A percentile compares a stretch with the other conserved stretches of the same genome.
phyloP scores from a whole-genome alignment of 2,797 vertebrate genomes.

The Synanceia verrucosa region DNA sequence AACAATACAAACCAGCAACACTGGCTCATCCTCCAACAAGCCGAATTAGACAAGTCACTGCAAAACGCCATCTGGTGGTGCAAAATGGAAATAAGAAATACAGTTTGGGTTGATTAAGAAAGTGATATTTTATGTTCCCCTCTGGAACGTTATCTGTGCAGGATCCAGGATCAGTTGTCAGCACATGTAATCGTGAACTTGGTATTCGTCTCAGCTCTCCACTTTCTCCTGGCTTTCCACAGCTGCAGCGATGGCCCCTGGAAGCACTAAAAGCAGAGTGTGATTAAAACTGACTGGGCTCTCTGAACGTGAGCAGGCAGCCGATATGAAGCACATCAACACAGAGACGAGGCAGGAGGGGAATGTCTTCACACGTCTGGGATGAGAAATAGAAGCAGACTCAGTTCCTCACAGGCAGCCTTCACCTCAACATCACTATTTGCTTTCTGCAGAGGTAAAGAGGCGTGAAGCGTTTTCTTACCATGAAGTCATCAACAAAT shows the following conservation, averaged over 20 bases:
- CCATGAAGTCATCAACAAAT: conserved; percentile 20
- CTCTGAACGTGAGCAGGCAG: conserved; percentile 47
- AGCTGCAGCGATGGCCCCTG: conserved; percentile 42
- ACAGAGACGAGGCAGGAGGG: conserved; percentile 27
- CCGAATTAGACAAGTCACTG: neutral
- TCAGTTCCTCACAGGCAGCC: conserved; percentile 28
- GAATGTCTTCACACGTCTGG: conserved; percentile 19
- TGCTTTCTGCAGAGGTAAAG: conserved; percentile 30
- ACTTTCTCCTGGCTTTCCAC: conserved; percentile 3
- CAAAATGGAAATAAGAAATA: neutral
- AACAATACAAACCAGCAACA: conserved; percentile 16
- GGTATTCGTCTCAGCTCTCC: conserved; percentile 50
- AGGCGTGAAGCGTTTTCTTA: neutral
- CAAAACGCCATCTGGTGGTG: conserved; percentile 40
- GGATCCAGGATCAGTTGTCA: conserved; percentile 24
- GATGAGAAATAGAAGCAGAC: conserved; percentile 47
- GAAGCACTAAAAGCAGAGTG: conserved; percentile 41
- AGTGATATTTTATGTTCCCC: neutral
- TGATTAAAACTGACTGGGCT: conserved; percentile 68
- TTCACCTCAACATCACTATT: conserved; percentile 49
- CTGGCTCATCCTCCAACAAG: neutral
- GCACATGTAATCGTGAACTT: conserved; percentile 28
- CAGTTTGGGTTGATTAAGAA: neutral
- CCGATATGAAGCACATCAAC: conserved; percentile 36
- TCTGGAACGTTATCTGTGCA: conserved; percentile 9